Evolutionary conservation across 2,797 vertebrate species (phyloP), one percentile per base, ranked within the genome.

Genomic region (Rhinogobio ventralis): DNA sequence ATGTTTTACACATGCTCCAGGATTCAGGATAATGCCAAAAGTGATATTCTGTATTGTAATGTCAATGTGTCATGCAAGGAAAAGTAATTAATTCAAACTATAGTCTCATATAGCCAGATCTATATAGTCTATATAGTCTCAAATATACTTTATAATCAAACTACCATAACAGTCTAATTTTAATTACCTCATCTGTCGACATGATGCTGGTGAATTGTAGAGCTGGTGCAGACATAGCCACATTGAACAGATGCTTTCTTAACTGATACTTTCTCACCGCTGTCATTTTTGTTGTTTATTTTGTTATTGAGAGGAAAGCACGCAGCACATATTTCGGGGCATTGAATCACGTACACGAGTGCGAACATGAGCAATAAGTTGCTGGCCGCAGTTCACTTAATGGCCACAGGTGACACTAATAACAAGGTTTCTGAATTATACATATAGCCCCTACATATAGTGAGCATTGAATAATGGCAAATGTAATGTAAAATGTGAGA

Each of bases 371-470:
- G n/a, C n/a, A n/a, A n/a, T n/a, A n/a, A n/a, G n/a, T n/a, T n/a
- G n/a, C n/a, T n/a, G n/a, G n/a, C n/a, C n/a, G 45, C 55, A n/a
- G 55, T 57, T 57, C 55, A 60, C n/a, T 60, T 60, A 60, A 60
- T 11, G 9, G 55, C 55, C 55, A n/a, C 9, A 10, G 9, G 55
- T 57, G 23, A 10, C 10, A 2, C 55, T 57, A 57, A 60, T 25
- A 60, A 13, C 9, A 60, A 60, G 23, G 57, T 60, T 60, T 60
- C 57, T 60, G 57, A 60, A 25, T 25, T 60, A 10, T 5, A 25
- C n/a, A 25, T 60, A 57, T 57, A n/a, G 55, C 0, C 55, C 55
- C 55, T 60, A 13, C 13, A n/a, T 36, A 36, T 36, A 5, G 57
- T 60, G 36, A 42, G 67, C 0, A 0, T 42, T 42, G 15, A n/a